Conservation (phyloP, 2,113 vertebrate genomes). For the Naja naja region DNA sequence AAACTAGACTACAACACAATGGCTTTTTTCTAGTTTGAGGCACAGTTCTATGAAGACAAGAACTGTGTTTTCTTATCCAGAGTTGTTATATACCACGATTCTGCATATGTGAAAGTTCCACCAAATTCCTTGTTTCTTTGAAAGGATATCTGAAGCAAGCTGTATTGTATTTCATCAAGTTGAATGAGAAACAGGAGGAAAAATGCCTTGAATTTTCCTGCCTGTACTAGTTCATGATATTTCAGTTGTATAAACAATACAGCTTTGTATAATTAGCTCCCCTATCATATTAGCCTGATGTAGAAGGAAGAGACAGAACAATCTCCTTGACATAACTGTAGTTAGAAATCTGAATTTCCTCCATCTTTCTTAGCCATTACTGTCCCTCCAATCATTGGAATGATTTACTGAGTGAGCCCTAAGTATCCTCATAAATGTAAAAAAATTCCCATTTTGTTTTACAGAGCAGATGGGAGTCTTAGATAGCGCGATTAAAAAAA, state of each 20-base stretch:
- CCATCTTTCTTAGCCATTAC: slow-evolving; percentile 20
- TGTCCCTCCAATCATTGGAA: slow-evolving; percentile 43
- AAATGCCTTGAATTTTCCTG: background rate
- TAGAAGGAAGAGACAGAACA: background rate
- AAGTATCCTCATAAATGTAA: slow-evolving; percentile 49
- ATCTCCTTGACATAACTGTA: slow-evolving; percentile 13
- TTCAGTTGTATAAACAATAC: background rate
- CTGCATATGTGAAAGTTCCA: background rate
- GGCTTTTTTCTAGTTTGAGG: background rate
- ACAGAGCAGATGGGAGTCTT: slow-evolving; percentile 59
- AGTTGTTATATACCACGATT: background rate
- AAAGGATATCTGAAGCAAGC: background rate
- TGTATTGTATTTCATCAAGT: background rate
- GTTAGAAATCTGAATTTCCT: background rate
- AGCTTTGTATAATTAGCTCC: background rate
- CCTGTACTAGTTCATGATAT: background rate
- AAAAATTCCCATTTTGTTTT: background rate
- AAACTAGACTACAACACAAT: background rate
- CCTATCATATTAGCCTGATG: background rate
- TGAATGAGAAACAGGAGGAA: background rate
- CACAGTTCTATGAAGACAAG: background rate
- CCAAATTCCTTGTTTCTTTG: background rate
- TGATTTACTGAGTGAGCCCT: slow-evolving; percentile 45
- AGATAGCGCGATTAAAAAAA: slow-evolving; percentile 40
- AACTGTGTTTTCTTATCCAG: background rate